Evolutionary conservation across 2,888 invertebrate genomes (phyloP), one percentile per base, ranked within the genome.

Genomic region (Ferrisia virgata): DNA sequence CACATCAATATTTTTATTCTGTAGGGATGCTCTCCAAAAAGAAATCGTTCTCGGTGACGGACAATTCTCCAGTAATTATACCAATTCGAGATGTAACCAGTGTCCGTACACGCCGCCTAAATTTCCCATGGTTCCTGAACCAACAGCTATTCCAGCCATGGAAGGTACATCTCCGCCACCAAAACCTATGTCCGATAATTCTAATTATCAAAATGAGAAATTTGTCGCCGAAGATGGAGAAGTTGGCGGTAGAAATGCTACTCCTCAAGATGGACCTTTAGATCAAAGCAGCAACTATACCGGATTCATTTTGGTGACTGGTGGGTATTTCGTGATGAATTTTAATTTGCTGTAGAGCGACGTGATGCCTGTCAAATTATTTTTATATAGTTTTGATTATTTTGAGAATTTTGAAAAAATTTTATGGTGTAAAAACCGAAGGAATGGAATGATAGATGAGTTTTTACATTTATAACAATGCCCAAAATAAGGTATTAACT

Each of bases 211-310:
- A 0, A 69, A 39, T 22, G 69, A 58, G 6, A 82, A 82, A 39
- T 39, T 82, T 6, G 13, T 82, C 25, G 82, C 82, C 1, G 82
- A 82, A 9, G 39, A 1, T 43, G 69, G 2, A 64, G 25, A 18
- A n/a, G 82, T 13, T 5, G 25, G 22, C 9, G 28, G 15, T 13
- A 39, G 25, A 25, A 43, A 40, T 72, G 43, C 69, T 3, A 25
- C 36, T 15, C 82, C 92, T 2, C 91, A 90, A 85, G 96, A 96
- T 88, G 95, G 96, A 0, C 90, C 90, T 82, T 90, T 97, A 79
- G 94, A 95, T 87, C 90, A 93, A 15, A 91, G 91, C 82, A 93
- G 94, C 13, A 95, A 95, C 88, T 97, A 97, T 87, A 95, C 96
- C 0, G 93, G 95, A 25, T 96, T 95, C 88, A 90, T 96, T 43